Percentiles rank a stretch among this genome's conserved stretches.
Evolutionary conservation across 2,888 invertebrate species (phyloP).

Genomic region (Trissolcus brochymenae): DNA sequence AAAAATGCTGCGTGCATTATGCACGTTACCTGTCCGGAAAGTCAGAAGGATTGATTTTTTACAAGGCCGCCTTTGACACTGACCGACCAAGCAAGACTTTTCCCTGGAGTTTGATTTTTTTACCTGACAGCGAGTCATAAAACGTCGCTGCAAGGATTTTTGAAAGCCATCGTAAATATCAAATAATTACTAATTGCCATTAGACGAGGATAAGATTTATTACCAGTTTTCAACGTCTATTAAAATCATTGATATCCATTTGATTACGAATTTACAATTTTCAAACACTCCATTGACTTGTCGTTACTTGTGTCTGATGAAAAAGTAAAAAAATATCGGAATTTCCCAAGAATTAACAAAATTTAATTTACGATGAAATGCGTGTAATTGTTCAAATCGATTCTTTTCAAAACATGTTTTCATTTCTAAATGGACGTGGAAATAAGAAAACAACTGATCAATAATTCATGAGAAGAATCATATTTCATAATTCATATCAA

Average conservation of each 20-base stretch:
- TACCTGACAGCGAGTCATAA: conserved; percentile 54
- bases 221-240: conserved; percentile 37
- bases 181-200: conserved; percentile 54
- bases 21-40: conserved; percentile 29
- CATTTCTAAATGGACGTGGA: conserved; percentile 6
- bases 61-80: conserved; percentile 49
- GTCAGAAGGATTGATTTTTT: conserved; percentile 52
- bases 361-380: too few species aligned
- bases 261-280: too few species aligned
- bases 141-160: conserved; percentile 49
- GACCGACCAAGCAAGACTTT: conserved; percentile 29
- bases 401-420: background rate
- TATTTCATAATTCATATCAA: conserved; percentile 17
- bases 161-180: conserved; percentile 57
- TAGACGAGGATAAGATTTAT: conserved; percentile 51
- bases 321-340: too few species aligned
- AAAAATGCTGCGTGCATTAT: conserved; percentile 5
- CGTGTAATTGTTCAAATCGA: too few species aligned
- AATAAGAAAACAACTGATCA: conserved; percentile 19
- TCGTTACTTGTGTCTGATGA: too few species aligned
- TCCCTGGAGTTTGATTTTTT: conserved; percentile 44
- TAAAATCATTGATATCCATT: conserved; percentile 28
- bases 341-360: too few species aligned
- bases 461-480: conserved; percentile 23
- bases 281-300: too few species aligned